Conservation (phyloP, 2,888 invertebrate genomes). For the Mesorhabditis spiculigera region DNA sequence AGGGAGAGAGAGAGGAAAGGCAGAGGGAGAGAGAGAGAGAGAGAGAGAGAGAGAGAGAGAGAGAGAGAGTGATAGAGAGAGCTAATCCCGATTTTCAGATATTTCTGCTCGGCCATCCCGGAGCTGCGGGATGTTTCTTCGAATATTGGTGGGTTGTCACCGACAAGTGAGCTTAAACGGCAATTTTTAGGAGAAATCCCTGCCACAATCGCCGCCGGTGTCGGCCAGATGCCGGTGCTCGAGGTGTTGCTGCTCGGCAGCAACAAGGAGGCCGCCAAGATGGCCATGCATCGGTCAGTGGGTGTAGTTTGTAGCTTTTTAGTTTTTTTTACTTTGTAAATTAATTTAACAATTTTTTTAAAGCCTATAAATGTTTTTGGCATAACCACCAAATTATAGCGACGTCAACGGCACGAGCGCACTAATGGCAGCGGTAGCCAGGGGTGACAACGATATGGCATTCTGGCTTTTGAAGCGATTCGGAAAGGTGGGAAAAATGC, state of each 20-base stretch:
- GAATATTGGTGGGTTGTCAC: not conserved
- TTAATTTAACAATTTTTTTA: not conserved
- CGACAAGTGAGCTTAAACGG: no score
- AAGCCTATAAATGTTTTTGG: not conserved
- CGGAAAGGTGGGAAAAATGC: not conserved
- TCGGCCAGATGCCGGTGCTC: slow-evolving; percentile 20
- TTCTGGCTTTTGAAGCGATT: slow-evolving; percentile 37
- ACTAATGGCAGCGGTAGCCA: slow-evolving; percentile 46
- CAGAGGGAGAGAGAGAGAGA: no score
- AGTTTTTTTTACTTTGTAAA: no score
- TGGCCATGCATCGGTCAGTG: slow-evolving; percentile 16
- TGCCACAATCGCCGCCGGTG: slow-evolving; percentile 19
- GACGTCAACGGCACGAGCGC: slow-evolving; percentile 48
- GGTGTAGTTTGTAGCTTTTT: not conserved
- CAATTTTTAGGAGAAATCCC: slow-evolving; percentile 14
- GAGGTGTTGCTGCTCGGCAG: slow-evolving; percentile 17
- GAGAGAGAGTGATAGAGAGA: no score
- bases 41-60: no score
- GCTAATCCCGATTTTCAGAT: not conserved
- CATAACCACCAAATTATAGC: slow-evolving; percentile 12
- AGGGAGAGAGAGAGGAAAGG: no score
- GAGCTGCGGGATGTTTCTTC: not conserved
- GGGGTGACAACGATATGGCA: slow-evolving; percentile 44
- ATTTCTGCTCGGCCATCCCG: slow-evolving; percentile 1
- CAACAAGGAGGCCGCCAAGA: slow-evolving; percentile 8